Base-by-base conservation (phyloP, 2,888 invertebrate genomes). In the Drosophila anomalata region DNA sequence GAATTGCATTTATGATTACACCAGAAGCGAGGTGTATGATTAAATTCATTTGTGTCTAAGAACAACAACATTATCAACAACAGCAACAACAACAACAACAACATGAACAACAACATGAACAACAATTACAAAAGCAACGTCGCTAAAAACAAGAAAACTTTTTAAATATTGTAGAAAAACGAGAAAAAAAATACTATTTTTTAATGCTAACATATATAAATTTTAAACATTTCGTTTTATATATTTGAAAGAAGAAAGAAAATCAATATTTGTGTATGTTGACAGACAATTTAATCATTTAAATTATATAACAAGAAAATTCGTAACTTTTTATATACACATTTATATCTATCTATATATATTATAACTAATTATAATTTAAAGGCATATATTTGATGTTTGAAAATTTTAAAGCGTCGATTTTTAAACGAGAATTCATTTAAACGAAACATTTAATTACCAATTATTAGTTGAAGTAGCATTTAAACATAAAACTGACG, bases 401-500 rank as follows among this genome's bases (percentile, higher is more conserved):
- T 61, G 75, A 73, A 50, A 50, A 73, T 73, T 74, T 74, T 74
- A 78, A 82, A 86, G 66, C 76, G 76, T 86, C 22, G 83, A 76
- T 74, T 75, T 82, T 83, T 70, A 81, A 72, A 63, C 52, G 31
- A 76, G 63, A 72, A 70, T 72, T 72, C 59, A 70, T 73, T 85
- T 81, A 75, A 57, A 68, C 46, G 55, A 83, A 83, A 78, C 42
- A 73, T 66, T 70, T 63, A 75, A 75, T 58, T 60, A 74, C 73
- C 66, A 79, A 75, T 86, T 83, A 86, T 61, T 82, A 80, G 79
- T 68, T 75, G 78, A 74, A 74, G 79, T 81, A 79, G 79, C 77
- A 78, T 77, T 77, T 79, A 79, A 82, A 70, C 73, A 77, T 85
- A 88, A 89, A 90, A 89, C 88, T 90, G 90, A 89, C 90, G 90